These are phyloP conservation scores for Entosphenus tridentatus DNA, from an alignment of 2,113 vertebrate genomes.

Conservation along the genomic window DNA sequence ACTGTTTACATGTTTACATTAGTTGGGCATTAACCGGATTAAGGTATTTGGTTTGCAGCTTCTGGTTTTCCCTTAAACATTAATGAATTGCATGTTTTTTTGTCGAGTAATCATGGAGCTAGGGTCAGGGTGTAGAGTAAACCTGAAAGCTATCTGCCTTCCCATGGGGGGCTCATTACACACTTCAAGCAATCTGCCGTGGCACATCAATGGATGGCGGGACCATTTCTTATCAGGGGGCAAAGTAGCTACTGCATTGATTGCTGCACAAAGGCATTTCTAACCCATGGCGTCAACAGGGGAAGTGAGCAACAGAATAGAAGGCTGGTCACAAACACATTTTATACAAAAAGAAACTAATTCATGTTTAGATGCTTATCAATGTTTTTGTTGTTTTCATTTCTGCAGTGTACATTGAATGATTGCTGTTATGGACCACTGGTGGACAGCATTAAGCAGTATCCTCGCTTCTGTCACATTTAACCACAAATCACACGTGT, in stretches of 20 bases:
- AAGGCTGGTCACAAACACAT: too few relatives aligned
- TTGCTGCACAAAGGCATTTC: conserved; percentile 4
- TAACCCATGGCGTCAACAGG: background rate
- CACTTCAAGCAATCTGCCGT: background rate
- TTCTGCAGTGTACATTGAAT: conserved; percentile 82
- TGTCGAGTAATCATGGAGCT: background rate
- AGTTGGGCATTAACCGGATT: background rate
- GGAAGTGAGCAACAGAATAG: too few relatives aligned
- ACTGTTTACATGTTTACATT: background rate
- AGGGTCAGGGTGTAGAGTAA: too few relatives aligned
- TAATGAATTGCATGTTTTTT: conserved; percentile 3
- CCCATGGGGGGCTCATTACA: background rate
- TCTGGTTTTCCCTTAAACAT: background rate
- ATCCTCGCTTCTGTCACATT: conserved; percentile 39
- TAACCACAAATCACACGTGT: too few relatives aligned
- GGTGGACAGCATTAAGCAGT: conserved; percentile 99
- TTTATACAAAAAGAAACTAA: background rate
- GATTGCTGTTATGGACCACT: conserved; percentile 99
- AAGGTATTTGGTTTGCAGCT: background rate
- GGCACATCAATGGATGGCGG: background rate
- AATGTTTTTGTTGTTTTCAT: conserved; percentile 13
- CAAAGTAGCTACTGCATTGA: conserved; percentile 5
- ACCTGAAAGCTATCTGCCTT: too few relatives aligned
- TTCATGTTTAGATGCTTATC: conserved; percentile 8
- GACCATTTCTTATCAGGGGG: background rate